Conservation (phyloP, 2,888 invertebrate species). For the Lepidocyrtinus sp. region DNA sequence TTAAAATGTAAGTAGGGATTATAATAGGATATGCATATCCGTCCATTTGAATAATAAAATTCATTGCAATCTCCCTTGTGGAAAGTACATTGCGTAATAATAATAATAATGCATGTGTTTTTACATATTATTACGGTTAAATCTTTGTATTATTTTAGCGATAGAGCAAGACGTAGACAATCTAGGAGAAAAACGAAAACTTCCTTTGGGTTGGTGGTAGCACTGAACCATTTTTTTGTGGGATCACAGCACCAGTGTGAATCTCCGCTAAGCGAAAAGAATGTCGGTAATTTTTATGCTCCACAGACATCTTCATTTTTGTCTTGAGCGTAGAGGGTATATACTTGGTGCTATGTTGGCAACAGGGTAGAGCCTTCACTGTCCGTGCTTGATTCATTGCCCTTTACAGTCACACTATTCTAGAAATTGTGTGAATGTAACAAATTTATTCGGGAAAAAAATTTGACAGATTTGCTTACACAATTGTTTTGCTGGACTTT, state of each 20-base stretch:
- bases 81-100: background rate
- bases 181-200: background rate
- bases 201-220: background rate
- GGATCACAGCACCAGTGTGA: slow-evolving; percentile 5
- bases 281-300: slow-evolving; percentile 58
- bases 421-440: slow-evolving; percentile 14
- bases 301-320: slow-evolving; percentile 35
- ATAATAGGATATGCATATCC: too few relatives aligned
- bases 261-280: slow-evolving; percentile 47
- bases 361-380: slow-evolving; percentile 35
- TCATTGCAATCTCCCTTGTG: background rate
- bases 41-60: slow-evolving; percentile 52
- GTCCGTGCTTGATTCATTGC: slow-evolving; percentile 56
- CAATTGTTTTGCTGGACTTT: background rate
- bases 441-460: background rate
- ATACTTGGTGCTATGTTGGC: slow-evolving; percentile 33
- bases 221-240: background rate
- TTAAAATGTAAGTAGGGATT: too few relatives aligned
- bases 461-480: slow-evolving; percentile 18
- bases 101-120: slow-evolving; percentile 11
- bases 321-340: background rate
- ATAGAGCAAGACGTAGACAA: background rate
- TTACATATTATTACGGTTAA: background rate
- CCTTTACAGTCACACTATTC: slow-evolving; percentile 23
- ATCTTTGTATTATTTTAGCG: background rate